These are phyloP conservation scores for Acleris sparsana DNA, from an alignment of 2,888 invertebrate species.

Conservation along the genomic window DNA sequence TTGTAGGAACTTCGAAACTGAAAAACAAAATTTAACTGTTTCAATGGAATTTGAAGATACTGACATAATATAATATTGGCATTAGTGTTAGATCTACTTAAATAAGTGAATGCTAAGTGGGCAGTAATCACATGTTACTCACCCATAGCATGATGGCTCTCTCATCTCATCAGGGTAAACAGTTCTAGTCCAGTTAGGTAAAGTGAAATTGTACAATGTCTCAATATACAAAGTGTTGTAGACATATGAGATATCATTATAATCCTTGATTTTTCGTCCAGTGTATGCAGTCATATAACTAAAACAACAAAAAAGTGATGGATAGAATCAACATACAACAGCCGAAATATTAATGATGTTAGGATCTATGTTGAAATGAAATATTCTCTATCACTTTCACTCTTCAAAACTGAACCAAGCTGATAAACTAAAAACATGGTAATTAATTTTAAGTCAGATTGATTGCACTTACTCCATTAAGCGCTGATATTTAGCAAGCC, in stretches of 20 bases:
- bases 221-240: conserved; percentile 89
- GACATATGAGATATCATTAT: conserved; percentile 83
- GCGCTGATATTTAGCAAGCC: conserved; percentile 82
- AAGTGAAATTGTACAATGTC: conserved; percentile 82
- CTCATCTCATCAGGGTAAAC: conserved; percentile 87
- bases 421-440: no score
- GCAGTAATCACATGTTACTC: conserved; percentile 42
- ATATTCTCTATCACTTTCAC: no score
- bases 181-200: conserved; percentile 87
- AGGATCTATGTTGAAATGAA: no score
- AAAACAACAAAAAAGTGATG: conserved; percentile 36
- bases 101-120: no score
- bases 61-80: background rate
- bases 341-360: background rate
- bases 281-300: conserved; percentile 86
- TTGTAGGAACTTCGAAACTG: conserved; percentile 81
- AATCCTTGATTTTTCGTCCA: conserved; percentile 82
- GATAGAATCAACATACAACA: background rate
- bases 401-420: no score
- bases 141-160: conserved; percentile 85
- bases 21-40: background rate
- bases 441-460: conserved; percentile 6
- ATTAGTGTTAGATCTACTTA: no score
- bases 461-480: conserved; percentile 82
- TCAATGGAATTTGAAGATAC: background rate